Percentiles rank a stretch among this genome's conserved stretches.
Evolutionary conservation across 2,888 invertebrate genomes (phyloP).

Genomic region (Apodemia zela): DNA sequence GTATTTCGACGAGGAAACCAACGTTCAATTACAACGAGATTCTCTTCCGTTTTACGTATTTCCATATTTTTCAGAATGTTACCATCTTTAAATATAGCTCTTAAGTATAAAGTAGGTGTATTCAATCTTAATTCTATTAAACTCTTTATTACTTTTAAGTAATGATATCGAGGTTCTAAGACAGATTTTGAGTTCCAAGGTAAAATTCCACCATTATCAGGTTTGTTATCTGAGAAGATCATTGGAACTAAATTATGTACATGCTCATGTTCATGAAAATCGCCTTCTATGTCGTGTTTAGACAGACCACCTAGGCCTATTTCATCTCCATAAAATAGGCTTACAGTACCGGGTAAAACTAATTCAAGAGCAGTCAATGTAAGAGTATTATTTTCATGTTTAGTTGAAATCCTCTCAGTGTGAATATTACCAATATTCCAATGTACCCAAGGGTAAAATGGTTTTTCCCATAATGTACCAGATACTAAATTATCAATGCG

Average conservation of each 20-base stretch:
- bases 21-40: conserved; percentile 86
- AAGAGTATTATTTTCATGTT: conserved; percentile 82
- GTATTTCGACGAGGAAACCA: conserved; percentile 89
- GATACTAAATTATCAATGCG: conserved; percentile 80
- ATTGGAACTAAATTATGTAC: conserved; percentile 86
- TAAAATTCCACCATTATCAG: conserved; percentile 57
- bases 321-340: conserved; percentile 95
- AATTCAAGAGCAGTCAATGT: conserved; percentile 87
- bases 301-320: conserved; percentile 84
- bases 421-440: conserved; percentile 88
- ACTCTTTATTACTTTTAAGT: conserved; percentile 76
- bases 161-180: conserved; percentile 70
- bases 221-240: conserved; percentile 77
- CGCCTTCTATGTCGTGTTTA: conserved; percentile 72
- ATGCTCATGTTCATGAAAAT: conserved; percentile 80
- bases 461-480: conserved; percentile 81
- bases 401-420: conserved; percentile 79
- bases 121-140: conserved; percentile 81
- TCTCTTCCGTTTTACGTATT: conserved; percentile 82
- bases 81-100: conserved; percentile 84
- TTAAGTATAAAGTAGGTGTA: conserved; percentile 87
- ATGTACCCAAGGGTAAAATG: conserved; percentile 87
- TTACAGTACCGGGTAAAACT: conserved; percentile 91
- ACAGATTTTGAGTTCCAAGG: conserved; percentile 84
- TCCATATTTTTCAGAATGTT: conserved; percentile 83